Evolutionary conservation across 2,797 vertebrate genomes (phyloP).

Genomic region (Pipistrellus nathusii): DNA sequence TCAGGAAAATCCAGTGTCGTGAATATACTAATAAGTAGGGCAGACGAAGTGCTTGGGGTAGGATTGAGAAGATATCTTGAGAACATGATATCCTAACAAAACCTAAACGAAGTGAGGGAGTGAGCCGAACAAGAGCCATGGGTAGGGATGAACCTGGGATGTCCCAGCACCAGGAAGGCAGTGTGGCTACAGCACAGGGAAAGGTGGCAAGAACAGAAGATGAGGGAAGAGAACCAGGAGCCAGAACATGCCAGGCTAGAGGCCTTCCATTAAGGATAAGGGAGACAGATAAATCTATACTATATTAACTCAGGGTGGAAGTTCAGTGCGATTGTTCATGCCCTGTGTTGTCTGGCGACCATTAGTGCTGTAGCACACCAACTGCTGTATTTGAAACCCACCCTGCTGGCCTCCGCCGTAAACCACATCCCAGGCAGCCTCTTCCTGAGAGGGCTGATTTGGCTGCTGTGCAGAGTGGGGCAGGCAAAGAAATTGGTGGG

Average conservation of each 20-base stretch:
- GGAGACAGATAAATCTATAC: neutral
- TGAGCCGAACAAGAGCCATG: neutral
- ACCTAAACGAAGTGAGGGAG: neutral
- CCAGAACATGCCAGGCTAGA: neutral
- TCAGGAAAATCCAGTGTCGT: neutral
- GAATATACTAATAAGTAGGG: neutral
- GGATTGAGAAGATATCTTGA: neutral
- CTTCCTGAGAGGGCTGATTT: neutral
- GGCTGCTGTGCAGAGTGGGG: neutral
- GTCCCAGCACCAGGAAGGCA: neutral
- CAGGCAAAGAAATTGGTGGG: neutral
- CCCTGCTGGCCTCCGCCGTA: neutral
- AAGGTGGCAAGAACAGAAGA: neutral
- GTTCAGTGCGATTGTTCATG: neutral
- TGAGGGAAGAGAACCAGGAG: neutral
- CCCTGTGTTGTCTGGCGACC: neutral
- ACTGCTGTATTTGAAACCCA: neutral
- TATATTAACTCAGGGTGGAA: neutral
- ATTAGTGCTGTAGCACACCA: neutral
- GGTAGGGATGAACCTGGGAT: neutral
- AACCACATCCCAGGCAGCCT: neutral
- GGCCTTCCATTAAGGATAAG: neutral
- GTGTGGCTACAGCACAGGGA: neutral
- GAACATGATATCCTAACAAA: neutral
- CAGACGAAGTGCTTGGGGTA: neutral